Conservation (phyloP, 2,888 invertebrate species). For the Ditula angustiorana region DNA sequence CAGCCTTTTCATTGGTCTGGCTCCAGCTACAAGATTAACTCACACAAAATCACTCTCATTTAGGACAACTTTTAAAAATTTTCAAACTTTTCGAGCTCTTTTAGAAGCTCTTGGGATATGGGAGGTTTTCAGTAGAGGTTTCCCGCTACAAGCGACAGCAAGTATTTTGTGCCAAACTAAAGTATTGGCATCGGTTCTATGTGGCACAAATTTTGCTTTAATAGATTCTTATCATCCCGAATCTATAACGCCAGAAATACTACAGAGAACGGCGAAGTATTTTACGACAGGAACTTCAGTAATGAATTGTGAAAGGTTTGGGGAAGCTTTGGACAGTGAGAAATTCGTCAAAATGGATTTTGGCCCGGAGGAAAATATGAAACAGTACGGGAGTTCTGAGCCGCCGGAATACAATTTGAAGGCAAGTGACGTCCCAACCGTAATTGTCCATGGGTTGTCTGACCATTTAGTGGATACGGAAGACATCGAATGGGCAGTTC, state of each 20-base stretch:
- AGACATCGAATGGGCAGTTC: conserved; percentile 83
- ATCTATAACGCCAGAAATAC: conserved; percentile 60
- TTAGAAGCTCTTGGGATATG: conserved; percentile 13
- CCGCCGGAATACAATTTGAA: conserved; percentile 64
- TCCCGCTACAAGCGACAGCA: conserved; percentile 5
- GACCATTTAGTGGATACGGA: conserved; percentile 86
- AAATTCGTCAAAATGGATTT: conserved; percentile 67
- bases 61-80: conserved; percentile 44
- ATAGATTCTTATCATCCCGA: conserved; percentile 62
- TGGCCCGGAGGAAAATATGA: conserved; percentile 58
- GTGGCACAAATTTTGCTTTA: conserved; percentile 36
- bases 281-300: conserved; percentile 67
- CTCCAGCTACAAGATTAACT: conserved; percentile 85
- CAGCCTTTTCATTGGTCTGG: conserved; percentile 85
- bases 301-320: conserved; percentile 65
- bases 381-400: conserved; percentile 56
- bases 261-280: conserved; percentile 57
- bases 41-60: conserved; percentile 65
- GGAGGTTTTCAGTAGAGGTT: conserved; percentile 8
- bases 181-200: background rate
- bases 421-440: conserved; percentile 59
- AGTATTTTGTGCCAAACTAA: background rate
- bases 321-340: conserved; percentile 57
- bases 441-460: conserved; percentile 65
- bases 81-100: conserved; percentile 29